phyloP scores from a whole-genome alignment of 2,888 invertebrate genomes.

The Falcaria lacertinaria region DNA sequence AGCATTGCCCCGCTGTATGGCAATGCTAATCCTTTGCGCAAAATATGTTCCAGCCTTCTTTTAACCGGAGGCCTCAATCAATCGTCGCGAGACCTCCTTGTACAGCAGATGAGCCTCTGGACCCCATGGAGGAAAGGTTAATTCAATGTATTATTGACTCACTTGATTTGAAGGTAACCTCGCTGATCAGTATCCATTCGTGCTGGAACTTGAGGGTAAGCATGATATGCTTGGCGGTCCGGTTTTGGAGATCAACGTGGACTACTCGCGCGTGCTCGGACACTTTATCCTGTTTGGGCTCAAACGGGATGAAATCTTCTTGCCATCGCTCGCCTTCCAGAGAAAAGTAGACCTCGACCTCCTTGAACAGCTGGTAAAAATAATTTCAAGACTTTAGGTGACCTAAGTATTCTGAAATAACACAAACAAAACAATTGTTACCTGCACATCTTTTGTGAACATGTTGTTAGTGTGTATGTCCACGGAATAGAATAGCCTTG shows the following conservation, averaged over 20 bases:
- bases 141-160: conserved; percentile 37
- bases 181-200: conserved; percentile 94
- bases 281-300: conserved; percentile 77
- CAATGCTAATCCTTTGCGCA: too few species aligned
- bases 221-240: conserved; percentile 87
- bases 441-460: conserved; percentile 89
- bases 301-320: conserved; percentile 81
- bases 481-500: conserved; percentile 86
- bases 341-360: conserved; percentile 88
- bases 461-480: conserved; percentile 89
- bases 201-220: conserved; percentile 87
- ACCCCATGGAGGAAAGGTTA: too few species aligned
- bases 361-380: conserved; percentile 84
- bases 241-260: conserved; percentile 85
- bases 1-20: too few species aligned
- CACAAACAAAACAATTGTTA: conserved; percentile 27
- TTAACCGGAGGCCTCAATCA: too few species aligned
- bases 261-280: conserved; percentile 82
- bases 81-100: too few species aligned
- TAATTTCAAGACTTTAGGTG: background rate
- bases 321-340: conserved; percentile 88
- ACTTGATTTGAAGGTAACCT: conserved; percentile 91
- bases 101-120: too few species aligned
- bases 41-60: too few species aligned
- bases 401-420: background rate